Conservation (phyloP, 1,140 invertebrate genomes). For the Saxidomus purpurata region DNA sequence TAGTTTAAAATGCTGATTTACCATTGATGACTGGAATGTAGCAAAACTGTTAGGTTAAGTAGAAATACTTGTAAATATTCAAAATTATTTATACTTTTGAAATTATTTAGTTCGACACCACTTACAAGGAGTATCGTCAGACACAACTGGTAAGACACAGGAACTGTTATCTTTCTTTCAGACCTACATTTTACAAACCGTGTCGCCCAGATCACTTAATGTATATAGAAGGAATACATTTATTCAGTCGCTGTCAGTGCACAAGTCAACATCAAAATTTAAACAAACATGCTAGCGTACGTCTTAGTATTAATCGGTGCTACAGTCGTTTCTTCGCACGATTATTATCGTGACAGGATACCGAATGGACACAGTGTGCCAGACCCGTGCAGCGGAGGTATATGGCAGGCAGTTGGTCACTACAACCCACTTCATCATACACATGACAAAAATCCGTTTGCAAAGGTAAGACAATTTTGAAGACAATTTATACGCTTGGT, state of each 20-base stretch:
- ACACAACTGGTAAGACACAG: too few species aligned
- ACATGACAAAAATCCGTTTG: conserved; percentile 40
- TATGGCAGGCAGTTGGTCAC: conserved; percentile 65
- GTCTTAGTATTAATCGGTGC: not conserved
- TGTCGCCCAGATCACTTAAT: not conserved
- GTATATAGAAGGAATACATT: not conserved
- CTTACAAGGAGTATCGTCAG: too few species aligned
- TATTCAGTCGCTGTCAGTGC: not conserved
- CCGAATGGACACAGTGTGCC: conserved; percentile 64
- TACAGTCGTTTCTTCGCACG: not conserved
- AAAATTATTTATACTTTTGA: too few species aligned
- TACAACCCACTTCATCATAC: conserved; percentile 54
- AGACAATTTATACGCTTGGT: too few species aligned
- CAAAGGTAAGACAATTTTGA: not conserved
- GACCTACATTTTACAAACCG: not conserved
- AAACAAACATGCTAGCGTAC: not conserved
- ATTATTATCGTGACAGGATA: conserved; percentile 37
- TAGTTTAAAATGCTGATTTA: too few species aligned
- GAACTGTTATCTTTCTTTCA: not conserved
- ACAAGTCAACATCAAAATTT: not conserved
- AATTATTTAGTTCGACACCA: too few species aligned
- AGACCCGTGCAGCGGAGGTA: conserved; percentile 44
- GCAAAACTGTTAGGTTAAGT: too few species aligned
- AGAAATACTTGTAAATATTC: too few species aligned
- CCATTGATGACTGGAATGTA: too few species aligned